Evolutionary conservation across 2,797 vertebrate species (phyloP), one percentile per base, ranked within the genome.

Genomic region (Fistularia tabacaria): DNA sequence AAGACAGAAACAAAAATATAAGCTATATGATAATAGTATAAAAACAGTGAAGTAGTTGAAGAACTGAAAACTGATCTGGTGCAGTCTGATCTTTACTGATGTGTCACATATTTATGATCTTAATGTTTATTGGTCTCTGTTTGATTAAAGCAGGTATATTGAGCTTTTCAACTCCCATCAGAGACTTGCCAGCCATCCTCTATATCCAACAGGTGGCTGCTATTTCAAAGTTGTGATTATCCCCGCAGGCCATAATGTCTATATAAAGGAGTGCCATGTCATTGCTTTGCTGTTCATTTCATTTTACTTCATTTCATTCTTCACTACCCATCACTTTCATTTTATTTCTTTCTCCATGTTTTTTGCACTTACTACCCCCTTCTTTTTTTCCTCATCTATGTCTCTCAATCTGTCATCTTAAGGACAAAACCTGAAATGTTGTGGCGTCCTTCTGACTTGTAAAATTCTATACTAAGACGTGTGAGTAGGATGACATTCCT

Each of bases 171-270:
- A 3, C 48, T 57, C 50, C 56, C 14, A 47, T 47, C 41, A 47
- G 51, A 15, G 36, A 7, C 37, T 38, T 42, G 36, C 7, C 36
- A 51, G 51, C 12, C 36, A 1, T 38, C 51, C 25, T 52, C 38
- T 47, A 36, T 38, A 41, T 57, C 38, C 38, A 84, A 83, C 86
- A 87, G 83, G 77, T 87, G 85, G 73, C 54, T 66, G 57, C 76
- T 79, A 80, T 83, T 84, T 81, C 48, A 10, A 73, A 74, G 57
- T 64, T 39, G 41, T 64, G 53, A 59, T 68, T 51, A 64, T 43
- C 52, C 67, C 54, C 49, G 41, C 10, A 49, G 61, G 43, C 13
- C 51, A 49, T 15, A 51, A 41, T 38, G 37, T 55, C 82, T 74
- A 73, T 73, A 63, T 80, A 78, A 77, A 80, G 59, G n/a, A 45